Conservation (phyloP, 2,113 vertebrate species). For the Hippocampus barbouri region DNA sequence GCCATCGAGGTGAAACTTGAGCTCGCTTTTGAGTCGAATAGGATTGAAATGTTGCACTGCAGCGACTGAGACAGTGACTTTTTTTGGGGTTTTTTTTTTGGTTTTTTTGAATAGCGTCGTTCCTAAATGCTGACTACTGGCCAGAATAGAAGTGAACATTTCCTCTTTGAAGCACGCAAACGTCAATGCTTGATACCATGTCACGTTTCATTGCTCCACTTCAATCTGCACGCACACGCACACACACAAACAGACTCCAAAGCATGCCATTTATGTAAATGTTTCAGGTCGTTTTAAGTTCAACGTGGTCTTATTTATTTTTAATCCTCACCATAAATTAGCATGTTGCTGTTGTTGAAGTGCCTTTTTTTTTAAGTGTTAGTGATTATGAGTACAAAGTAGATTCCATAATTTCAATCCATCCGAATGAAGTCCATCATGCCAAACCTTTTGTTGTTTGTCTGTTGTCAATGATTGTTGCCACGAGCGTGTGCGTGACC, state of each 20-base stretch:
- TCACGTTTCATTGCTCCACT: conserved; percentile 26
- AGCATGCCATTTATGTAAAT: conserved; percentile 20
- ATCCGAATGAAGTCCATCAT: conserved; percentile 10
- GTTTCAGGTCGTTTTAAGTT: background rate
- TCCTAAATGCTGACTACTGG: background rate
- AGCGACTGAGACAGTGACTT: background rate
- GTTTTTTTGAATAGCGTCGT: background rate
- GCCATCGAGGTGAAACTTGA: background rate
- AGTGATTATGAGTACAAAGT: conserved; percentile 37
- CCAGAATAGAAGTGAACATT: background rate
- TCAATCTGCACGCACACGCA: background rate
- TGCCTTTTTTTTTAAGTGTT: conserved; percentile 52
- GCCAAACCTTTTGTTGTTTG: background rate
- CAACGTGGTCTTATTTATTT: conserved; percentile 63
- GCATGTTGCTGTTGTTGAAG: conserved; percentile 53
- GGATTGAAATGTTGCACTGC: conserved; percentile 2
- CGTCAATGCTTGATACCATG: conserved; percentile 21
- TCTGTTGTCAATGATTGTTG: background rate
- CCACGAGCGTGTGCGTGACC: background rate
- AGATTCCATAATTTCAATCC: conserved; percentile 62
- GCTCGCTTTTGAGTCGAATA: conserved; percentile 5
- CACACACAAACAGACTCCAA: background rate
- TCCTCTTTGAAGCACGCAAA: conserved; percentile 18
- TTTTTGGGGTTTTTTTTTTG: too few relatives aligned
- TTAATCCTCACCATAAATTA: conserved; percentile 44